These are phyloP conservation scores for Erinaceus europaeus DNA, from an alignment of 2,113 vertebrate species.

Conservation along the genomic window DNA sequence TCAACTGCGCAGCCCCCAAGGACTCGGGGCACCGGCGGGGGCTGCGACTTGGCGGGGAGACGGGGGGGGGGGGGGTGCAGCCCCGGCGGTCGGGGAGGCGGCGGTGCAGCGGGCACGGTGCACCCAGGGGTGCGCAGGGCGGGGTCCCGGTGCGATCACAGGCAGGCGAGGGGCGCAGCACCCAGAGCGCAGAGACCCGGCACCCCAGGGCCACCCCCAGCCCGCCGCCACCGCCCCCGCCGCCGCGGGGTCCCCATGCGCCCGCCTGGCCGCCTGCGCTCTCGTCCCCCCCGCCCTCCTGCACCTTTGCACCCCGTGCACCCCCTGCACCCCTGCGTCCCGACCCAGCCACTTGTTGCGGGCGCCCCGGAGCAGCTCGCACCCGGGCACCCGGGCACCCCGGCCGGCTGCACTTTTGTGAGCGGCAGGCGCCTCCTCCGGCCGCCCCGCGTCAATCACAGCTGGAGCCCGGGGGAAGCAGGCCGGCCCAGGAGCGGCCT, in stretches of 20 bases:
- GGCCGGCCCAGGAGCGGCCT: conserved; percentile 70
- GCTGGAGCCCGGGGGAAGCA: conserved; percentile 72
- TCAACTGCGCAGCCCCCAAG: conserved; percentile 51
- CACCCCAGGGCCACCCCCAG: conserved; percentile 63
- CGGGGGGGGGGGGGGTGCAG: background rate
- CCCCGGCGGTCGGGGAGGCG: background rate
- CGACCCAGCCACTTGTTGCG: conserved; percentile 80
- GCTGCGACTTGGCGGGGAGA: background rate
- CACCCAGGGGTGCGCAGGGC: conserved; percentile 41
- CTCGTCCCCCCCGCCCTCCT: background rate
- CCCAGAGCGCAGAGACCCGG: conserved; percentile 33
- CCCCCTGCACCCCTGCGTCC: background rate
- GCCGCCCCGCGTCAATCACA: conserved; percentile 80
- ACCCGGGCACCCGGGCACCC: conserved; percentile 25
- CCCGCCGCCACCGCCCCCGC: conserved; percentile 65
- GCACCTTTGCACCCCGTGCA: background rate
- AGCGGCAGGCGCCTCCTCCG: conserved; percentile 83
- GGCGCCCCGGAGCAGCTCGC: conserved; percentile 6
- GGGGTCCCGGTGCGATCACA: background rate
- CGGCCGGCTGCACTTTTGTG: conserved; percentile 80
- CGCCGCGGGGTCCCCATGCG: conserved; percentile 67
- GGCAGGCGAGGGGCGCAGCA: no score
- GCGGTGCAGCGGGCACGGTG: background rate
- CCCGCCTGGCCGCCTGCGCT: background rate
- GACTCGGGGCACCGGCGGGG: background rate